phyloP scores from a whole-genome alignment of 2,888 invertebrate genomes.

The Megamerina dolium region DNA sequence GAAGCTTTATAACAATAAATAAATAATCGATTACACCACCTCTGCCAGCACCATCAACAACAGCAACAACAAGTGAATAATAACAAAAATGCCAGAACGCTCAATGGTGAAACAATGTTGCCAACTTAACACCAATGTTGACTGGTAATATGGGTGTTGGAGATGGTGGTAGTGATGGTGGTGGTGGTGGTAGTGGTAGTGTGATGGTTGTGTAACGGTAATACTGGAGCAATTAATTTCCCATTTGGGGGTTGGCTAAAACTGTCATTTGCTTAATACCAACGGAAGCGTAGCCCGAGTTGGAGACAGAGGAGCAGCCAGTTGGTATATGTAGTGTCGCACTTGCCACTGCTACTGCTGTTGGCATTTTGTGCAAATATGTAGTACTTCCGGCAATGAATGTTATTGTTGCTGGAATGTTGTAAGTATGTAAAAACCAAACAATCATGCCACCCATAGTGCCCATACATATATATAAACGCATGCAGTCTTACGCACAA shows the following conservation, averaged over 20 bases:
- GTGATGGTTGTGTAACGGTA: constrained; percentile 9
- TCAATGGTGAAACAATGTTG: too few species aligned
- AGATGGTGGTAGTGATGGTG: constrained; percentile 1
- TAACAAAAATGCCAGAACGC: too few species aligned
- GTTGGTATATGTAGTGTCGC: background rate
- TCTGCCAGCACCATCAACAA: constrained; percentile 4
- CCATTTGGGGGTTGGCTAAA: constrained; percentile 14
- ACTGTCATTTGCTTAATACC: background rate
- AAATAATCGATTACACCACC: constrained; percentile 24
- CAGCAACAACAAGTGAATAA: too few species aligned
- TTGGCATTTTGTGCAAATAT: constrained; percentile 7
- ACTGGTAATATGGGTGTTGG: background rate
- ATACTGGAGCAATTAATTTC: constrained; percentile 26
- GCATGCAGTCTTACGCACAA: too few species aligned
- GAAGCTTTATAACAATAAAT: constrained; percentile 27
- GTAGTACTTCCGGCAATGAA: constrained; percentile 10
- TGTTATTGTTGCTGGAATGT: constrained; percentile 1
- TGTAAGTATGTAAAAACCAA: background rate
- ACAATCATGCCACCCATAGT: background rate
- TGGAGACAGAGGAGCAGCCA: background rate
- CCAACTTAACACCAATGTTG: too few species aligned
- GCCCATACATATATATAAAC: too few species aligned
- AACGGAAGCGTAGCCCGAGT: background rate
- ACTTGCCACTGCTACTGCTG: background rate
- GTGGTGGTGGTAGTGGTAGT: too few species aligned